A percentile compares a stretch with the other conserved stretches of the same genome.
Evolutionary conservation across 1,140 invertebrate genomes (phyloP).

Genomic region (Myzus persicae): DNA sequence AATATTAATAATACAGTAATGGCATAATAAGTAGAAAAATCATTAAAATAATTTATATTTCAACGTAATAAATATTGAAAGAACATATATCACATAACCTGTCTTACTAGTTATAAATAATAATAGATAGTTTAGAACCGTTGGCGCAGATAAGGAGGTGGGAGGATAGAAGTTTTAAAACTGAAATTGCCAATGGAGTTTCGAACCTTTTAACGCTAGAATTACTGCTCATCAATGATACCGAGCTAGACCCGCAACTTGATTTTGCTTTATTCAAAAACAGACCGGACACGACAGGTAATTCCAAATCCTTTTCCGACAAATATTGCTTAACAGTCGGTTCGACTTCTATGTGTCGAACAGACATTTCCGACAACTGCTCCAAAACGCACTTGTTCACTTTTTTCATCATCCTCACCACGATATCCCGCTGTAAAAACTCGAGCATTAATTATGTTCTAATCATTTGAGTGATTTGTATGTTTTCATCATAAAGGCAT

Average conservation of each 20-base stretch:
- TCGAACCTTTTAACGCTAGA: not conserved
- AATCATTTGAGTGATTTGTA: not conserved
- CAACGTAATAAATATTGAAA: too few relatives aligned
- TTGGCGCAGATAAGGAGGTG: too few relatives aligned
- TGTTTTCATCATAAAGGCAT: not conserved
- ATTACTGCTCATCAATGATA: not conserved
- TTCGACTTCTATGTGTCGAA: slow-evolving; percentile 61
- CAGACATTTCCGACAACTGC: slow-evolving; percentile 61
- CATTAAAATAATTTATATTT: too few relatives aligned
- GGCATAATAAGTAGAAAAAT: too few relatives aligned
- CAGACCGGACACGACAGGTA: slow-evolving; percentile 57
- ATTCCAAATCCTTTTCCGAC: slow-evolving; percentile 60
- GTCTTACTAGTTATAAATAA: too few relatives aligned
- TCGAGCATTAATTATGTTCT: not conserved
- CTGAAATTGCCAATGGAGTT: not conserved
- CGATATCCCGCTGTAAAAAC: slow-evolving; percentile 39
- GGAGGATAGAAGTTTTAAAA: too few relatives aligned
- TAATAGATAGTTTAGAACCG: too few relatives aligned
- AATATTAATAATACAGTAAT: too few relatives aligned
- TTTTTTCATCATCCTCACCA: slow-evolving; percentile 59
- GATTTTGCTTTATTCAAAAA: slow-evolving; percentile 1
- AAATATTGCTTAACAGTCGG: slow-evolving; percentile 61
- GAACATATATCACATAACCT: too few relatives aligned
- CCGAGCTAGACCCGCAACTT: not conserved
- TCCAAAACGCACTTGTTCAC: slow-evolving; percentile 62